Percentiles rank a stretch among this genome's conserved stretches.
Conservation (phyloP, 2,797 vertebrate species). For the Diceros bicornis region DNA sequence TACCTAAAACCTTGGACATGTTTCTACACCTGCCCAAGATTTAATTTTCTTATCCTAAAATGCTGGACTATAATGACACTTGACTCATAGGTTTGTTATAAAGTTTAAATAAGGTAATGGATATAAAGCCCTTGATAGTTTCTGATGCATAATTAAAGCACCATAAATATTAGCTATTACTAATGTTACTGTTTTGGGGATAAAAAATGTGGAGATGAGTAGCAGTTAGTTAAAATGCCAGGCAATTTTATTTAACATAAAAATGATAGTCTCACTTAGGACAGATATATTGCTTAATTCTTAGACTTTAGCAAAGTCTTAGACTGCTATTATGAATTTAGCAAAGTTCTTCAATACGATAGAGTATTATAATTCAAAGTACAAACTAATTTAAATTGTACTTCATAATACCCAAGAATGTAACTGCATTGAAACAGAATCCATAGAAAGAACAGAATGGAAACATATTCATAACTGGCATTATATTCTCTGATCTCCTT, state of each 20-base stretch:
- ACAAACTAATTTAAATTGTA: neutral
- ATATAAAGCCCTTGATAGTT: neutral
- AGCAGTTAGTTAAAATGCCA: neutral
- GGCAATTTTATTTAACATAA: neutral
- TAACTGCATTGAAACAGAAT: neutral
- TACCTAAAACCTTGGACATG: neutral
- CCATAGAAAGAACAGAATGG: neutral
- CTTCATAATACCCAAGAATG: neutral
- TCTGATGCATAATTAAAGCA: neutral
- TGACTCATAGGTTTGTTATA: neutral
- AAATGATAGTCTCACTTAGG: neutral
- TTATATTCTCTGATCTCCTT: neutral
- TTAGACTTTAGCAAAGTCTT: neutral
- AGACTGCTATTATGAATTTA: slow-evolving; percentile 46
- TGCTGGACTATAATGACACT: neutral
- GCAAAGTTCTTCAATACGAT: neutral
- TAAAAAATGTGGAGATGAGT: neutral
- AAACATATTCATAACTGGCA: neutral
- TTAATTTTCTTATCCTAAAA: slow-evolving; percentile 8
- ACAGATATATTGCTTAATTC: neutral
- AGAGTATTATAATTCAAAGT: neutral
- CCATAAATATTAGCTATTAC: neutral
- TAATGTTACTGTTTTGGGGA: neutral
- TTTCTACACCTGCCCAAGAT: neutral
- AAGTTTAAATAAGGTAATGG: neutral